A percentile compares a stretch with the other conserved stretches of the same genome.
These are phyloP conservation scores for Synanthedon vespiformis DNA, from an alignment of 2,888 invertebrate species.

Conservation along the genomic window DNA sequence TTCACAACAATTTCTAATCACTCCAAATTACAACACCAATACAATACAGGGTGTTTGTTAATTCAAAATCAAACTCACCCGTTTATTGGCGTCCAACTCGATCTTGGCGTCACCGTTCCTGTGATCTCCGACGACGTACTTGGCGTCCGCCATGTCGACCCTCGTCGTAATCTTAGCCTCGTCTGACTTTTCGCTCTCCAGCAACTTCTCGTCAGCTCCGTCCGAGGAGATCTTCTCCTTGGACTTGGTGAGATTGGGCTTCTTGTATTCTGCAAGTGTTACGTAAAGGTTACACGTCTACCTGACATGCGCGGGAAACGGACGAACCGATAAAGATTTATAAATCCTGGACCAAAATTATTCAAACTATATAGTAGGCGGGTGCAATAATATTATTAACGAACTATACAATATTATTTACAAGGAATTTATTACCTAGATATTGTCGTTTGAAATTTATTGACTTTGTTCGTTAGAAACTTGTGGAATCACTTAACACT, in stretches of 20 bases:
- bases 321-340: neutral
- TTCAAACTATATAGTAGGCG: too few relatives aligned
- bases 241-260: constrained; percentile 46
- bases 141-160: constrained; percentile 76
- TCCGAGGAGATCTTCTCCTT: constrained; percentile 66
- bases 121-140: constrained; percentile 78
- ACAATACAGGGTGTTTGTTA: neutral
- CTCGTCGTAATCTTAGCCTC: constrained; percentile 70
- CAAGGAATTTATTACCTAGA: too few relatives aligned
- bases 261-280: constrained; percentile 8
- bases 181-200: constrained; percentile 71
- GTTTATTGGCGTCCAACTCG: constrained; percentile 77
- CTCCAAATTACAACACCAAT: too few relatives aligned
- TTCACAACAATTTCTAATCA: neutral
- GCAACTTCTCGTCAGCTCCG: constrained; percentile 79
- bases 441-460: too few relatives aligned
- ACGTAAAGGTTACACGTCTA: neutral
- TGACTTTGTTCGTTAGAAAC: too few relatives aligned
- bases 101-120: constrained; percentile 92
- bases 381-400: too few relatives aligned
- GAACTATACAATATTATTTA: too few relatives aligned
- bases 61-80: constrained; percentile 33
- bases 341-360: too few relatives aligned
- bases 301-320: neutral
- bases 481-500: too few relatives aligned